These are phyloP conservation scores for Tetramorium parvispinum DNA, from an alignment of 1,140 invertebrate genomes.

Conservation along the genomic window DNA sequence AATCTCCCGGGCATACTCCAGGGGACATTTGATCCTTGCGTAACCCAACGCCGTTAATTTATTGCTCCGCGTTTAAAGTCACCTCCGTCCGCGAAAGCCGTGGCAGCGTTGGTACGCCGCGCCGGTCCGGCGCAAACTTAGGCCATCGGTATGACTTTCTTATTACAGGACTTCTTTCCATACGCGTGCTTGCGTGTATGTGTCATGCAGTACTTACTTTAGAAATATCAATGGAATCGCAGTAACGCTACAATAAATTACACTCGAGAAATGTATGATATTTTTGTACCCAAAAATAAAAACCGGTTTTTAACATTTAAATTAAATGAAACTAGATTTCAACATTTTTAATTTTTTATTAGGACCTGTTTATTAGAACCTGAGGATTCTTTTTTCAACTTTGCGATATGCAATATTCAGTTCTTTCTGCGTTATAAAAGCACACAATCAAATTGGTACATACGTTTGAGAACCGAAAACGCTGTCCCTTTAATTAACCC, in stretches of 20 bases:
- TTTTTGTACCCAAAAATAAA: background rate
- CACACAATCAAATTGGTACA: conserved; percentile 50
- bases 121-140: conserved; percentile 68
- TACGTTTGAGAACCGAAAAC: conserved; percentile 68
- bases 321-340: background rate
- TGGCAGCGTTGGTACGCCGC: conserved; percentile 60
- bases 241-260: background rate
- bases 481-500: conserved; percentile 82
- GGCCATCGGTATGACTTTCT: conserved; percentile 75
- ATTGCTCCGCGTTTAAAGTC: conserved; percentile 86
- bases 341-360: background rate
- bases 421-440: conserved; percentile 6
- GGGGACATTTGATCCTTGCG: conserved; percentile 87
- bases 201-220: background rate
- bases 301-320: background rate
- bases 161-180: conserved; percentile 75
- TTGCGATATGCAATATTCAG: background rate
- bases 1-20: conserved; percentile 85
- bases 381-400: background rate
- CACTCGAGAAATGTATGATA: background rate
- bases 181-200: background rate
- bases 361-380: too few species aligned
- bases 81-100: conserved; percentile 81
- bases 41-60: conserved; percentile 87
- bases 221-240: conserved; percentile 11